phyloP scores from a whole-genome alignment of 2,797 vertebrate species.

The Schizopygopsis pylzovi region DNA sequence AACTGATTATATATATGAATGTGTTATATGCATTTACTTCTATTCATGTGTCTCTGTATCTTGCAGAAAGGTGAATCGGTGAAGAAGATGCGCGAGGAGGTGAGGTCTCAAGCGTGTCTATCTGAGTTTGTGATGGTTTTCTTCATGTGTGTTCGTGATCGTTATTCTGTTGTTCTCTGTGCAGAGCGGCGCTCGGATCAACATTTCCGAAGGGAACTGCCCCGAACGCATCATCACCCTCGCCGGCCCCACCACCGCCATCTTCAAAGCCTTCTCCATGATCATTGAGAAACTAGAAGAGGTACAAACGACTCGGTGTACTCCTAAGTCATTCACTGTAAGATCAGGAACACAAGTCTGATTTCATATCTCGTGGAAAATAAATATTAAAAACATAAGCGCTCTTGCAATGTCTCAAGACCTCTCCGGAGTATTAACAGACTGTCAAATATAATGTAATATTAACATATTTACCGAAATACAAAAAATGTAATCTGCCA shows the following conservation, averaged over 20 bases:
- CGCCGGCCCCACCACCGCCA: conserved; percentile 96
- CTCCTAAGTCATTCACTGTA: not conserved
- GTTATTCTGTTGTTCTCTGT: not conserved
- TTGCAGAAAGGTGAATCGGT: conserved; percentile 96
- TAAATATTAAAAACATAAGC: not conserved
- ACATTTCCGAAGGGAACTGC: conserved; percentile 99
- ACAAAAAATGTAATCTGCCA: too few relatives aligned
- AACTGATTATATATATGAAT: not conserved
- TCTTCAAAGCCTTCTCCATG: conserved; percentile 99
- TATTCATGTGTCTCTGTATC: not conserved
- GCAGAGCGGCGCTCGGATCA: conserved; percentile 96
- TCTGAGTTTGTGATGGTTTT: not conserved
- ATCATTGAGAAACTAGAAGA: conserved; percentile 99
- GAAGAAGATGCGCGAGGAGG: conserved; percentile 99
- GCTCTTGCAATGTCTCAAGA: not conserved
- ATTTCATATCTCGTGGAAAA: not conserved
- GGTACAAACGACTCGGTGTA: conserved; percentile 60
- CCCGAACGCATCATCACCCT: conserved; percentile 97
- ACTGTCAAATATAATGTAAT: not conserved
- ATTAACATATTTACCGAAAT: not conserved
- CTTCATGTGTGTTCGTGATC: not conserved
- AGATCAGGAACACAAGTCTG: not conserved
- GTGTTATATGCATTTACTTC: not conserved
- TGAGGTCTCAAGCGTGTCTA: conserved; percentile 64
- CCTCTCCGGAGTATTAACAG: not conserved